Conservation (phyloP, 30 jellyfish, hydroid and myxozoan genomes). For the Pelagia noctiluca region DNA sequence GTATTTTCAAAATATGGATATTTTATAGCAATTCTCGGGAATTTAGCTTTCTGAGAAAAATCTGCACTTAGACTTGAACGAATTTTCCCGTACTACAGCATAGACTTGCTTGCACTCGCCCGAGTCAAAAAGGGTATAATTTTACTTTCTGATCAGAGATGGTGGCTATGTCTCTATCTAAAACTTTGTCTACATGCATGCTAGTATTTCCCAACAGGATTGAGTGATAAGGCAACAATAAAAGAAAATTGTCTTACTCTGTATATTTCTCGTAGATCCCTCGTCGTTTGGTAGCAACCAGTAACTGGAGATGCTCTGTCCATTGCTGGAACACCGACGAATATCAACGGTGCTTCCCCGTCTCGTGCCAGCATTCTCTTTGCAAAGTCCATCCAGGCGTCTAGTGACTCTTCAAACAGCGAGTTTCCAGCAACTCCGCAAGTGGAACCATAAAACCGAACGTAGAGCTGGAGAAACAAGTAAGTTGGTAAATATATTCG, state of each 20-base stretch:
- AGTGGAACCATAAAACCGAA: slow-evolving; percentile 59
- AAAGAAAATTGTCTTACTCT: slow-evolving; percentile 38
- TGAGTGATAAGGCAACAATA: background rate
- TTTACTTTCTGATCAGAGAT: too few species aligned
- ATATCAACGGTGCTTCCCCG: slow-evolving; percentile 60
- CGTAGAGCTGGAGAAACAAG: slow-evolving; percentile 36
- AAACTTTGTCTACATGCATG: too few species aligned
- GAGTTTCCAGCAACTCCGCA: slow-evolving; percentile 67
- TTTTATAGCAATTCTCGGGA: too few species aligned
- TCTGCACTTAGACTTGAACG: too few species aligned
- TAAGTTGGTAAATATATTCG: too few species aligned
- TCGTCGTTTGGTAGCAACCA: slow-evolving; percentile 65
- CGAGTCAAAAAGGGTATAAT: too few species aligned
- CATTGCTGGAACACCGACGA: slow-evolving; percentile 66
- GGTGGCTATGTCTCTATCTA: too few species aligned
- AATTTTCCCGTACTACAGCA: too few species aligned
- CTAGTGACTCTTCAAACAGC: slow-evolving; percentile 49
- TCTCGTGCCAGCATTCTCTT: slow-evolving; percentile 41
- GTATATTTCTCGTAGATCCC: slow-evolving; percentile 51
- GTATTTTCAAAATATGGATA: too few species aligned
- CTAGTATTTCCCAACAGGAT: too few species aligned
- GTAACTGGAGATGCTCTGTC: slow-evolving; percentile 69
- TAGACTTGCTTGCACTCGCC: too few species aligned
- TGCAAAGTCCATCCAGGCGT: slow-evolving; percentile 63
- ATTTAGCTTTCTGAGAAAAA: too few species aligned